A percentile compares a stretch with the other conserved stretches of the same genome.
phyloP scores from a whole-genome alignment of 2,797 vertebrate species.

The Nothura maculosa region DNA sequence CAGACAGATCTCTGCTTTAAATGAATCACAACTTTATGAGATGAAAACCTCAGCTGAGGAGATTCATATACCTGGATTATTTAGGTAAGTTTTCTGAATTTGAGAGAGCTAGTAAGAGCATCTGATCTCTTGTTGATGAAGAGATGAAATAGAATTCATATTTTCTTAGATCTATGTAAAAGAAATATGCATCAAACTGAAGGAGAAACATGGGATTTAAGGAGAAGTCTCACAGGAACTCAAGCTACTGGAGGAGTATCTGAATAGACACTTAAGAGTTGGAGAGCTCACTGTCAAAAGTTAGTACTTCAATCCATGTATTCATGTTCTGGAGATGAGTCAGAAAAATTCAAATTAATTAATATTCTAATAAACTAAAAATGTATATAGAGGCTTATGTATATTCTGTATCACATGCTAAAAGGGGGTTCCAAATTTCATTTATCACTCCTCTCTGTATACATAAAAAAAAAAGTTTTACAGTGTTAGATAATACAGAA shows the following conservation, averaged over 20 bases:
- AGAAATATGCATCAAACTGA: slow-evolving; percentile 20
- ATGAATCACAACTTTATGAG: background rate
- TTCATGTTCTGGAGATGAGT: background rate
- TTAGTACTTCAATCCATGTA: background rate
- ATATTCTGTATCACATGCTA: background rate
- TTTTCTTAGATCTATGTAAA: background rate
- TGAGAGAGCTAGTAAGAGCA: background rate
- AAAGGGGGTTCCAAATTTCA: slow-evolving; percentile 5
- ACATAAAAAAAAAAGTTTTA: background rate
- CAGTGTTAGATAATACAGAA: background rate
- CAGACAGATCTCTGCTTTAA: background rate
- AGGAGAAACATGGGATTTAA: background rate
- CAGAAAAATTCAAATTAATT: background rate
- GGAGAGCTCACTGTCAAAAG: background rate
- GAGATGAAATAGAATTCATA: slow-evolving; percentile 4
- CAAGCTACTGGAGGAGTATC: background rate
- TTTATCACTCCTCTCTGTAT: background rate
- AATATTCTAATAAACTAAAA: background rate
- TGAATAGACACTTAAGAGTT: background rate
- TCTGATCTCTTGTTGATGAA: background rate
- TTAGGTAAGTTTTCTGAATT: background rate
- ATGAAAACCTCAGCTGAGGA: background rate
- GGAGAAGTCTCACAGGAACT: background rate
- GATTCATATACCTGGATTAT: background rate
- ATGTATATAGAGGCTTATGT: background rate